Conservation (phyloP, 1,140 invertebrate genomes). For the Metaphire vulgaris region DNA sequence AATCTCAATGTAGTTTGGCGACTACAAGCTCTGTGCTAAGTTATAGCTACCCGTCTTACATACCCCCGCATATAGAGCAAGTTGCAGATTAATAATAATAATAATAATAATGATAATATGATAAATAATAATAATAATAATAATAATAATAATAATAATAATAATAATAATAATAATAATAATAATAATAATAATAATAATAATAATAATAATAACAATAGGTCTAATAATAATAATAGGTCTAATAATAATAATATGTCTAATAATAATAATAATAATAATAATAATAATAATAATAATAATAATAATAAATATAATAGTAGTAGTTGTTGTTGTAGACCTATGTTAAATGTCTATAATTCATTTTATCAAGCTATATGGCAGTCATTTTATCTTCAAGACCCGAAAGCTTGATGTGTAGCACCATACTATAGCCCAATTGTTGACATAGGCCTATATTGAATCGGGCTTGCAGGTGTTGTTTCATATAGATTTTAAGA, state of each 20-base stretch:
- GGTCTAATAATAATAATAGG: not conserved
- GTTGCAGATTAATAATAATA: not conserved
- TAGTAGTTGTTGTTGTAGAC: no score
- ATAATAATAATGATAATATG: not conserved
- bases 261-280: constrained; percentile 4
- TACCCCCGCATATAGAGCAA: not conserved
- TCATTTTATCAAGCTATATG: no score
- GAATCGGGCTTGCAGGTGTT: no score
- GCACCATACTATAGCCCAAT: no score
- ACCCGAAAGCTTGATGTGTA: no score
- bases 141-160: constrained; percentile 4
- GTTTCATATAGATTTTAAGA: no score
- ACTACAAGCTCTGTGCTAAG: no score
- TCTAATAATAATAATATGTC: not conserved
- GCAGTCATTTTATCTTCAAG: no score
- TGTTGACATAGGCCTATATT: no score
- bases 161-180: constrained; percentile 4
- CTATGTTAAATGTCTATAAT: no score
- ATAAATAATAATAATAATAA: not conserved
- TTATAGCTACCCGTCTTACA: no score
- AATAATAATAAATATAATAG: not conserved
- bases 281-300: constrained; percentile 4
- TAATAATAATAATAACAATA: constrained; percentile 1
- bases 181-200: constrained; percentile 4
- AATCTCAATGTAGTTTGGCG: no score